phyloP scores from a whole-genome alignment of 2,888 invertebrate species.

The Acanthoscelides obtectus region DNA sequence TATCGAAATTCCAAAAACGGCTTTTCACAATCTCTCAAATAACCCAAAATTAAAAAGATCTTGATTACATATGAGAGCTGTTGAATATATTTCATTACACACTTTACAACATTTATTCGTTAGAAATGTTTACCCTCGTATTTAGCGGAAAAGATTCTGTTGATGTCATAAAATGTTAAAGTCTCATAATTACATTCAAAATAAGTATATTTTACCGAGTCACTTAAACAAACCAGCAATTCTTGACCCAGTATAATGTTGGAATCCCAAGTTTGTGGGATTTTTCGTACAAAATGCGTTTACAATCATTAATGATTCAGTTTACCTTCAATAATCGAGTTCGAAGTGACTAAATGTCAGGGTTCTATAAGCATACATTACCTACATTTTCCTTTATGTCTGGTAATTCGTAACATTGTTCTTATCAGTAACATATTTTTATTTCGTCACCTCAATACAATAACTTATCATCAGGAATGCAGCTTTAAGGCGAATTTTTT shows the following conservation, averaged over 20 bases:
- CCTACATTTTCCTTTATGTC: neutral
- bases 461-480: too few species aligned
- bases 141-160: too few species aligned
- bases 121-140: too few species aligned
- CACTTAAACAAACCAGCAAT: neutral
- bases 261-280: neutral
- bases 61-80: too few species aligned
- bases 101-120: too few species aligned
- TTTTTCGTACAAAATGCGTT: neutral
- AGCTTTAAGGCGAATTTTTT: too few species aligned
- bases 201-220: neutral
- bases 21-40: too few species aligned
- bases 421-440: neutral
- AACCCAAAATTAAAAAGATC: too few species aligned
- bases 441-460: too few species aligned
- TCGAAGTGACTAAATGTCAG: neutral
- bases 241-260: neutral
- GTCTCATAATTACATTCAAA: neutral
- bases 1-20: too few species aligned
- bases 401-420: neutral
- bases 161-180: neutral
- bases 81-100: too few species aligned
- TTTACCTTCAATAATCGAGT: neutral
- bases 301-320: neutral
- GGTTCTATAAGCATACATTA: neutral